Conservation (phyloP, 2,113 vertebrate species). For the Beaufortia kweichowensis region DNA sequence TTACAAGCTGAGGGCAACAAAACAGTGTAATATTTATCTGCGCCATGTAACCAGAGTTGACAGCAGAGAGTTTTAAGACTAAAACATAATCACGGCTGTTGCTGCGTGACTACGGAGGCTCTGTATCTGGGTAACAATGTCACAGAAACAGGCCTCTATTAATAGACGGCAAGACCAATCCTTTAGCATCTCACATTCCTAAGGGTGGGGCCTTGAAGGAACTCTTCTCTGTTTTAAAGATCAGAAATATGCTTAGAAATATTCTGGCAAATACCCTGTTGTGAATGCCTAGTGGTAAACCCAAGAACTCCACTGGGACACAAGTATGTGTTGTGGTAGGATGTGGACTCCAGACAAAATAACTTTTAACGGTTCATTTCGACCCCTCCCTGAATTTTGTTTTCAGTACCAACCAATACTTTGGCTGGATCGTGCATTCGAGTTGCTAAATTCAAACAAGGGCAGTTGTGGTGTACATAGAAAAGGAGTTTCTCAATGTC, state of each 20-base stretch:
- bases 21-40: slow-evolving; percentile 19
- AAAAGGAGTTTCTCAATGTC: neutral
- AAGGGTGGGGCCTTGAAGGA: slow-evolving; percentile 54
- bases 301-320: slow-evolving; percentile 48
- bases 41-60: slow-evolving; percentile 36
- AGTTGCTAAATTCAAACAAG: slow-evolving; percentile 39
- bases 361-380: slow-evolving; percentile 56
- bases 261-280: slow-evolving; percentile 61
- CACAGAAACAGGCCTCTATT: slow-evolving; percentile 73
- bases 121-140: slow-evolving; percentile 73
- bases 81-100: slow-evolving; percentile 39
- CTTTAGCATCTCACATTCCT: slow-evolving; percentile 75
- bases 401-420: slow-evolving; percentile 55
- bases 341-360: slow-evolving; percentile 66
- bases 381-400: slow-evolving; percentile 54
- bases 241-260: slow-evolving; percentile 64
- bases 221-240: slow-evolving; percentile 62
- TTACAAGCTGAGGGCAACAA: slow-evolving; percentile 43
- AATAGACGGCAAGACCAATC: slow-evolving; percentile 72
- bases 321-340: slow-evolving; percentile 62
- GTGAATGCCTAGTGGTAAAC: slow-evolving; percentile 44
- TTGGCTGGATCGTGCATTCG: slow-evolving; percentile 42
- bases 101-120: slow-evolving; percentile 48
- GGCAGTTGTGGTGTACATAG: neutral
- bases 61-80: slow-evolving; percentile 25